Evolutionary conservation across 2,888 invertebrate species (phyloP).

Genomic region (Drosophila fulvimacula): DNA sequence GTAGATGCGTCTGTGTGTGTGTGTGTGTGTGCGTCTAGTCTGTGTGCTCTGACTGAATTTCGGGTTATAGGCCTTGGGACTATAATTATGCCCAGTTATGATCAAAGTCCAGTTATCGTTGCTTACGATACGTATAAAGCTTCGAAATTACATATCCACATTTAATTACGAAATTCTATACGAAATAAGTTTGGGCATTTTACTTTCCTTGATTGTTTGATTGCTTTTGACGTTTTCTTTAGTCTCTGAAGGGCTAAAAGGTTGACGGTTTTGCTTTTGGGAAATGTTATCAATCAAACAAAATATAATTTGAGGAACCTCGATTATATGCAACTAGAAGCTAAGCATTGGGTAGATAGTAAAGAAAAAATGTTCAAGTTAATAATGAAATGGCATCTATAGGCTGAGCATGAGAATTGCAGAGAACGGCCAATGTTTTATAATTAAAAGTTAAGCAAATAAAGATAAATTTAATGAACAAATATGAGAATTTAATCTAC

Average conservation of each 20-base stretch:
- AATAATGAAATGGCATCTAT: background rate
- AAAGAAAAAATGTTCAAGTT: background rate
- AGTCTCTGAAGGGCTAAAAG: slow-evolving; percentile 10
- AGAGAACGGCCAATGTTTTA: background rate
- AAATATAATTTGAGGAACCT: background rate
- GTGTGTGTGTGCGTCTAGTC: slow-evolving; percentile 10
- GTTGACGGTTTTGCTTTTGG: slow-evolving; percentile 5
- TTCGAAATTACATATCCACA: slow-evolving; percentile 42
- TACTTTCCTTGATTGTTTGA: slow-evolving; percentile 34
- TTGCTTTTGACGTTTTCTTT: slow-evolving; percentile 52
- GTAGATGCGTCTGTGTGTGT: slow-evolving; percentile 1
- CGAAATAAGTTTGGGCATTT: slow-evolving; percentile 12
- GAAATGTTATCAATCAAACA: slow-evolving; percentile 27
- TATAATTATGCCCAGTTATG: slow-evolving; percentile 69
- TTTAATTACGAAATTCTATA: slow-evolving; percentile 52
- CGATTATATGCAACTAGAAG: background rate
- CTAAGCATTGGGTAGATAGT: background rate
- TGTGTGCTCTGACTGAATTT: slow-evolving; percentile 23
- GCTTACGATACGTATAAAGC: slow-evolving; percentile 41
- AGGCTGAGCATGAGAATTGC: background rate
- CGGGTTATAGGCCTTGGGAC: slow-evolving; percentile 34
- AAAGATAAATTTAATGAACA: background rate
- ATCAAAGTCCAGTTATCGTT: slow-evolving; percentile 69
- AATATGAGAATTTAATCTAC: background rate
- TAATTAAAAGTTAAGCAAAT: background rate